Evolutionary conservation across 1,140 invertebrate genomes (phyloP).

Genomic region (Cecropterus lyciades): DNA sequence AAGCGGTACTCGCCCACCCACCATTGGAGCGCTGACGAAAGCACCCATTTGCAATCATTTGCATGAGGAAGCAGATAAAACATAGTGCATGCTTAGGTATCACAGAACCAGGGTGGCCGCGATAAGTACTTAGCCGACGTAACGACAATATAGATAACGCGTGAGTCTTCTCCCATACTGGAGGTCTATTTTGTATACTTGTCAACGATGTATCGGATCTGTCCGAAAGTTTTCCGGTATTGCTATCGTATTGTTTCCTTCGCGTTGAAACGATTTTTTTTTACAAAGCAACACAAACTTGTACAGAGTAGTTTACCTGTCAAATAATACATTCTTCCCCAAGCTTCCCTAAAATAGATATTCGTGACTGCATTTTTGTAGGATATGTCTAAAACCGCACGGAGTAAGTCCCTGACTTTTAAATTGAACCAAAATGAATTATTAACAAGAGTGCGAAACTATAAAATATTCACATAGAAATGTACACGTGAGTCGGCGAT

Average conservation of each 20-base stretch:
- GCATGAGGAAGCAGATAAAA: conserved; percentile 71
- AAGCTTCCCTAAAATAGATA: too few relatives aligned
- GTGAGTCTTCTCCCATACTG: conserved; percentile 7
- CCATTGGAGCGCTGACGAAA: conserved; percentile 44
- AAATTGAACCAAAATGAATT: conserved; percentile 11
- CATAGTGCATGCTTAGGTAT: conserved; percentile 47
- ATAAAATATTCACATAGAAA: not conserved
- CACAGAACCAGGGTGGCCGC: conserved; percentile 52
- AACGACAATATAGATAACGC: conserved; percentile 46
- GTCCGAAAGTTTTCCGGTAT: too few relatives aligned
- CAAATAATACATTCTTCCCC: too few relatives aligned
- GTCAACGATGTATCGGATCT: too few relatives aligned
- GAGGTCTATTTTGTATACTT: too few relatives aligned
- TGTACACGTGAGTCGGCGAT: conserved; percentile 41
- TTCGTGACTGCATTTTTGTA: too few relatives aligned
- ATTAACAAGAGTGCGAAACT: conserved; percentile 3
- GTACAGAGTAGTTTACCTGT: too few relatives aligned
- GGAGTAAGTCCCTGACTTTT: too few relatives aligned
- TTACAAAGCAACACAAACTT: too few relatives aligned
- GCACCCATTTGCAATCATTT: conserved; percentile 69
- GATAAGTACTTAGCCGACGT: conserved; percentile 45
- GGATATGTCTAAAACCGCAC: too few relatives aligned
- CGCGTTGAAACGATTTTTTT: too few relatives aligned
- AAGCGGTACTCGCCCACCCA: conserved; percentile 36
- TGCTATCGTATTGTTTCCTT: too few relatives aligned